These are phyloP conservation scores for Odontamblyopus rebecca DNA, from an alignment of 2,797 vertebrate genomes.

Conservation along the genomic window DNA sequence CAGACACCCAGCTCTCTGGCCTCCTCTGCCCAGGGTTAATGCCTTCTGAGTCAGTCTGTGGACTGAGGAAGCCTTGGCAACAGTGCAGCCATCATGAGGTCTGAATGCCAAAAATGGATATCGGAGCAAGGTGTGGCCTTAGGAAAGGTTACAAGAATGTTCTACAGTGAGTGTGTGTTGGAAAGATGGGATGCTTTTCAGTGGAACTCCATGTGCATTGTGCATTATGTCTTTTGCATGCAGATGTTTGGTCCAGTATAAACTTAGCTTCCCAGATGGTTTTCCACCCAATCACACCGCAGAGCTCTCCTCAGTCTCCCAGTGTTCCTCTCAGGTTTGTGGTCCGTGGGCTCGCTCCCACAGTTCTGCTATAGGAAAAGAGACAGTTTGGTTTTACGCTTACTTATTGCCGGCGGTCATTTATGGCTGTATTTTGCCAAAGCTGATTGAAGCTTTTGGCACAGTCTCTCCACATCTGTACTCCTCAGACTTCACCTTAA, in stretches of 20 bases:
- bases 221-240: slow-evolving; percentile 39
- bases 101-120: slow-evolving; percentile 50
- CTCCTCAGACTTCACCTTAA: slow-evolving; percentile 47
- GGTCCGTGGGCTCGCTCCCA: slow-evolving; percentile 57
- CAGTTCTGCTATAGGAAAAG: slow-evolving; percentile 62
- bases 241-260: slow-evolving; percentile 47
- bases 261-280: slow-evolving; percentile 49
- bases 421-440: slow-evolving; percentile 66
- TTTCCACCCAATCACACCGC: slow-evolving; percentile 59
- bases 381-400: slow-evolving; percentile 71
- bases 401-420: slow-evolving; percentile 67
- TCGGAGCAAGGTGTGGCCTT: slow-evolving; percentile 40
- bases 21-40: slow-evolving; percentile 40
- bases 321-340: slow-evolving; percentile 47
- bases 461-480: slow-evolving; percentile 57
- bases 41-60: slow-evolving; percentile 36
- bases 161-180: slow-evolving; percentile 25
- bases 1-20: slow-evolving; percentile 35
- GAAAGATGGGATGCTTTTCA: slow-evolving; percentile 21
- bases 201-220: slow-evolving; percentile 23
- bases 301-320: slow-evolving; percentile 36
- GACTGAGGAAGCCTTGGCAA: slow-evolving; percentile 50
- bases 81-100: slow-evolving; percentile 33
- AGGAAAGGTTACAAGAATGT: slow-evolving; percentile 39
- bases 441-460: slow-evolving; percentile 55